These are phyloP conservation scores for Staurois parvus DNA, from an alignment of 2,797 vertebrate species.

Conservation along the genomic window DNA sequence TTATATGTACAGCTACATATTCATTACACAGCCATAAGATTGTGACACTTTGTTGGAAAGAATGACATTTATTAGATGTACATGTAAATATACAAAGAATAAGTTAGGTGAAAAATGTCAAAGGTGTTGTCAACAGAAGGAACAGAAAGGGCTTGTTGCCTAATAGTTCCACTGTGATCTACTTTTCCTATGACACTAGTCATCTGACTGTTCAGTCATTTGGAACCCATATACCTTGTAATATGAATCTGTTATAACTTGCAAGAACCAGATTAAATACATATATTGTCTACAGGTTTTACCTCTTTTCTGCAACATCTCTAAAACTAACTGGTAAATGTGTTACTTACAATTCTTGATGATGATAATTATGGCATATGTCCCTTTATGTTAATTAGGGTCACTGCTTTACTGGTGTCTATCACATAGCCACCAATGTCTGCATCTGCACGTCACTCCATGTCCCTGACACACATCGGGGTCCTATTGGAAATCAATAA, in stretches of 20 bases:
- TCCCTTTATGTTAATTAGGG: background rate
- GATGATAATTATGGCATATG: background rate
- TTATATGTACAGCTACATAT: too few relatives aligned
- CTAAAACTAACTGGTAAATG: background rate
- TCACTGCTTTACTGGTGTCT: background rate
- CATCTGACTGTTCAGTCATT: too few relatives aligned
- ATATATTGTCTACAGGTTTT: background rate
- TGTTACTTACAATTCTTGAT: background rate
- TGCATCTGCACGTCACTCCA: conserved; percentile 24
- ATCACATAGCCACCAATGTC: background rate
- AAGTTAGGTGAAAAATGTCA: too few relatives aligned
- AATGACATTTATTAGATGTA: too few relatives aligned
- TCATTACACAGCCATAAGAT: too few relatives aligned
- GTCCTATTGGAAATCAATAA: conserved; percentile 59
- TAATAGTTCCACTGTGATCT: too few relatives aligned
- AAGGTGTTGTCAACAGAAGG: too few relatives aligned
- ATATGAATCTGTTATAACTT: background rate
- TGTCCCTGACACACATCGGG: conserved; percentile 51
- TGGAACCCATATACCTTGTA: background rate
- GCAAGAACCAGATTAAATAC: background rate
- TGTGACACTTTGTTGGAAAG: too few relatives aligned
- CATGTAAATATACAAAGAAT: too few relatives aligned
- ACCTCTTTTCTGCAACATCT: background rate
- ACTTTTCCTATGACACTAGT: too few relatives aligned
- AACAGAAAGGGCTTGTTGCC: too few relatives aligned